A percentile compares a stretch with the other conserved stretches of the same genome.
These are phyloP conservation scores for Drosophila burlai DNA, from an alignment of 1,140 invertebrate species.

Conservation along the genomic window DNA sequence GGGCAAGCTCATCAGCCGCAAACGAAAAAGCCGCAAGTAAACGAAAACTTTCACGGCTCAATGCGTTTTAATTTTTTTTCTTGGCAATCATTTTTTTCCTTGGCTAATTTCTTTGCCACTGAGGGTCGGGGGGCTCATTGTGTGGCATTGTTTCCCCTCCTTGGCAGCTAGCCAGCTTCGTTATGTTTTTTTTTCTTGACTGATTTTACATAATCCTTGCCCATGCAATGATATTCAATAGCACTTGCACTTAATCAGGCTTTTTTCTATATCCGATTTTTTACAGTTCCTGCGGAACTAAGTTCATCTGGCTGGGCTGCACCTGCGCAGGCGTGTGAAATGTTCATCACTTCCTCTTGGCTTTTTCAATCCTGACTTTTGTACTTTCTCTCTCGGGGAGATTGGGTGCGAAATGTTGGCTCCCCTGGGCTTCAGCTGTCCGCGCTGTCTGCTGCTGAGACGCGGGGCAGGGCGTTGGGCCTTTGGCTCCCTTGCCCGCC, in stretches of 20 bases:
- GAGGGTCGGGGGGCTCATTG: slow-evolving; percentile 30
- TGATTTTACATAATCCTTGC: slow-evolving; percentile 63
- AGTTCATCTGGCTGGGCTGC: slow-evolving; percentile 53
- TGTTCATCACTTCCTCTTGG: slow-evolving; percentile 53
- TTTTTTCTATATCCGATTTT: slow-evolving; percentile 67
- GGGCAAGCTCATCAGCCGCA: slow-evolving; percentile 31
- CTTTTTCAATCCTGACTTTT: slow-evolving; percentile 31
- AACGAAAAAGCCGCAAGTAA: slow-evolving; percentile 77
- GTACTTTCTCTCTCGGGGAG: slow-evolving; percentile 18
- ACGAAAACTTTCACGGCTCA: slow-evolving; percentile 74
- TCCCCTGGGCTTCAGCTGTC: slow-evolving; percentile 92
- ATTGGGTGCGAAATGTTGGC: slow-evolving; percentile 85
- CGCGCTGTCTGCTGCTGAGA: slow-evolving; percentile 86
- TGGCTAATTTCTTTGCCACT: slow-evolving; percentile 45
- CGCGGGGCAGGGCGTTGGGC: slow-evolving; percentile 16
- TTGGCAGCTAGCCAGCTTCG: slow-evolving; percentile 9
- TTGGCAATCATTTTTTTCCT: slow-evolving; percentile 47
- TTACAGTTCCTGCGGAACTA: slow-evolving; percentile 77
- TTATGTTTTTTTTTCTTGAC: slow-evolving; percentile 63
- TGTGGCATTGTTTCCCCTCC: slow-evolving; percentile 24
- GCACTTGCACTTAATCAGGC: slow-evolving; percentile 32
- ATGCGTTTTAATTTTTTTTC: slow-evolving; percentile 82
- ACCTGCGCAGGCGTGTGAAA: slow-evolving; percentile 74
- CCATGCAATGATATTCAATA: slow-evolving; percentile 65
- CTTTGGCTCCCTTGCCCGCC: slow-evolving; percentile 17